Conservation (phyloP, 2,113 vertebrate species). For the Dasypus novemcinctus region DNA sequence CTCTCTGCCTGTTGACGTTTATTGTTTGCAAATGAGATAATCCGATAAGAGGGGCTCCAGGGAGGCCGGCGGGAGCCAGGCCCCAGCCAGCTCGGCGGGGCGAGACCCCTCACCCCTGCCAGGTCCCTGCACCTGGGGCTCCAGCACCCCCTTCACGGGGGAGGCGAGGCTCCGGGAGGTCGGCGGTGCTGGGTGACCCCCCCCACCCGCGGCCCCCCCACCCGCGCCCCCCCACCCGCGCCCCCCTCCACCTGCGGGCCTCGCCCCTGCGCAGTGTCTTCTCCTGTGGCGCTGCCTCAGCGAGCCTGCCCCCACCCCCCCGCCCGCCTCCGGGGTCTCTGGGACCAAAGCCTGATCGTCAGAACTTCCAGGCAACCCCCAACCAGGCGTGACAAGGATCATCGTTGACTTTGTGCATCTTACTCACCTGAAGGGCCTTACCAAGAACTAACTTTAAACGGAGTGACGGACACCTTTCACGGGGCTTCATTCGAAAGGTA, state of each 20-base stretch:
- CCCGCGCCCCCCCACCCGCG: no score
- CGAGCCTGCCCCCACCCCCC: no score
- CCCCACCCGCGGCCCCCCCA: no score
- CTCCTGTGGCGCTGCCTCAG: no score
- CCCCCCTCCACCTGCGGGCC: no score
- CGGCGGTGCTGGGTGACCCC: no score
- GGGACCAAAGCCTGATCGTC: background rate
- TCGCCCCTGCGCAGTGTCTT: no score
- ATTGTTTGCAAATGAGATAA: conserved; percentile 84
- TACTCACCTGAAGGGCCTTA: background rate
- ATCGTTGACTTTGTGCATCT: background rate
- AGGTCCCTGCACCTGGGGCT: background rate
- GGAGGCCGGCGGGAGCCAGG: accelerated
- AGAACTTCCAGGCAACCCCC: background rate
- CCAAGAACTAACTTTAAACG: accelerated
- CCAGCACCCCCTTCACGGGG: no score
- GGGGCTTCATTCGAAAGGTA: background rate
- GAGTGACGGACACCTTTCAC: no score
- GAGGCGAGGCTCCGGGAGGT: no score
- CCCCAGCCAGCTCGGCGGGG: background rate
- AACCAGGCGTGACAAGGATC: no score
- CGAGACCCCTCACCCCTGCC: no score
- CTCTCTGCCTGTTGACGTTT: conserved; percentile 77
- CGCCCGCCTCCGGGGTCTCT: background rate
- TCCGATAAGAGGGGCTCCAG: conserved; percentile 42